Conservation (phyloP, 2,888 invertebrate genomes). For the Ornithoptera priamus region DNA sequence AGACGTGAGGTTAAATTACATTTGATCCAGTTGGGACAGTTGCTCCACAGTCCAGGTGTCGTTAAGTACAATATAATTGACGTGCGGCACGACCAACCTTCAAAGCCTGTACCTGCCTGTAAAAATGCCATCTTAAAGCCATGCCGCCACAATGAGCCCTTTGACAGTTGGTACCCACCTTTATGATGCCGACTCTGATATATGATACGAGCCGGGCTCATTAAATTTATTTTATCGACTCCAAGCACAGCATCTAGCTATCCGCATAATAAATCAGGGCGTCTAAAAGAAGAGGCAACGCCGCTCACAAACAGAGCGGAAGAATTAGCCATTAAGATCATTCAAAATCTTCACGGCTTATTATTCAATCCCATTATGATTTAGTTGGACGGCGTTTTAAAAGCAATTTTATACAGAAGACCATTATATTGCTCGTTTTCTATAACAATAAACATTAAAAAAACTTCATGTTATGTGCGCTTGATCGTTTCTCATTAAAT, state of each 20-base stretch:
- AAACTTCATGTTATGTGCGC: constrained; percentile 53
- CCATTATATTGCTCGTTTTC: constrained; percentile 70
- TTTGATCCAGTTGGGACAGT: constrained; percentile 9
- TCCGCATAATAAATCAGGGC: constrained; percentile 66
- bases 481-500: constrained; percentile 66
- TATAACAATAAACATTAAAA: constrained; percentile 69
- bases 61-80: constrained; percentile 79
- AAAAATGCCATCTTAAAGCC: constrained; percentile 78
- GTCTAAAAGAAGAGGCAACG: constrained; percentile 59
- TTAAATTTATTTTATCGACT: constrained; percentile 77
- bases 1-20: background rate
- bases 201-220: constrained; percentile 60
- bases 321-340: constrained; percentile 70
- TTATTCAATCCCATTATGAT: constrained; percentile 75
- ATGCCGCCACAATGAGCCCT: constrained; percentile 74
- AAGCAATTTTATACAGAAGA: constrained; percentile 68
- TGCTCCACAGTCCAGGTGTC: constrained; percentile 42
- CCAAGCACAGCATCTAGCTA: constrained; percentile 64
- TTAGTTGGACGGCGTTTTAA: constrained; percentile 69
- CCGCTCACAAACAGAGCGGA: constrained; percentile 57
- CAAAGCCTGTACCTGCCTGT: constrained; percentile 75
- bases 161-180: constrained; percentile 76
- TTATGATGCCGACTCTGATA: constrained; percentile 77
- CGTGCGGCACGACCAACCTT: constrained; percentile 67
- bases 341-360: constrained; percentile 75